Base-by-base conservation (phyloP, 2,797 vertebrate species). In the Esox lucius region DNA sequence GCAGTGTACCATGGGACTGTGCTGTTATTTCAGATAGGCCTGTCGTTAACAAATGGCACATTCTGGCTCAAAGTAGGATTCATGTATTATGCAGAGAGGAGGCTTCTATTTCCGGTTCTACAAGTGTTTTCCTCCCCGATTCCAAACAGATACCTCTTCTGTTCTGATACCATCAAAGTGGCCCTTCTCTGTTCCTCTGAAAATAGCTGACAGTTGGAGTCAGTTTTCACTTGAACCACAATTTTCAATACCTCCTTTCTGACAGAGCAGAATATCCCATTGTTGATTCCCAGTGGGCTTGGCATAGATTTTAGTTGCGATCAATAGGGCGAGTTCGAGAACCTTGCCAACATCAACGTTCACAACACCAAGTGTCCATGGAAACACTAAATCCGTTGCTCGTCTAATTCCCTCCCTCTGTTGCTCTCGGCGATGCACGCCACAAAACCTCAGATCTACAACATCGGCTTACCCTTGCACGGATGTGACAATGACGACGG, bases 341-440 rank as follows among this genome's bases (percentile, higher is more conserved):
- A 72, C 51, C 66, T 19, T 8, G 28, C 68, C 70, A 69, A 35
- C 70, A 46, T 33, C 19, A 5, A 7, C 4, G 31, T 49, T 28
- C 22, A 28, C 19, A 22, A 33, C 78, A 74, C 68, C 46, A 72
- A 69, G 79, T 73, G 75, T 81, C 75, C 73, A 82, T 81, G 48
- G 82, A 73, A 84, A 86, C 76, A 72, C 72, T 31, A 56, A 65
- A 35, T 77, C 78, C 77, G 12, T 26, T 22, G 70, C 42, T 75
- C 26, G 2, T 68, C 48, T 73, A 64, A 75, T 75, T 62, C 59
- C n/a, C 59, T 42, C 59, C 74, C 61, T 46, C 17, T 31, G 39
- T 73, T 72, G 67, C 65, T n/a, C 42, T 31, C 46, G 16, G 70
- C 56, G 64, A 56, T 31, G 15, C 19, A 28, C 9, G 19, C 17